Evolutionary conservation across 2,888 invertebrate species (phyloP).

Genomic region (Portevinia maculata): DNA sequence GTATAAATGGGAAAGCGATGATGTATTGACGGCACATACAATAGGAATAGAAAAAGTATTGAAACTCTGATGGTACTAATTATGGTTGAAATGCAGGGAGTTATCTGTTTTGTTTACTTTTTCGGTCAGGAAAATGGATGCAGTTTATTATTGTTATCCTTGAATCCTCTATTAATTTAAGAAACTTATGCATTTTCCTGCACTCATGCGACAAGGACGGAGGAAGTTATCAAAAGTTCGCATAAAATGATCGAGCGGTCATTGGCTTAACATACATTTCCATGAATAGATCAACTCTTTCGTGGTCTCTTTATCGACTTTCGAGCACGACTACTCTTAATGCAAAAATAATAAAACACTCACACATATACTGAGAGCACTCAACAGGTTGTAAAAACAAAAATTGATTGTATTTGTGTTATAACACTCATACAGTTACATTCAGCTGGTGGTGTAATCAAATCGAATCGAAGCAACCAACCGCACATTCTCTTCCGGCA

Average conservation of each 20-base stretch:
- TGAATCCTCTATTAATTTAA: neutral
- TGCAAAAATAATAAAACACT: neutral
- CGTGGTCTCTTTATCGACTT: conserved; percentile 30
- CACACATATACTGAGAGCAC: conserved; percentile 11
- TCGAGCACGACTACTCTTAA: conserved; percentile 22
- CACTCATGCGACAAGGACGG: neutral
- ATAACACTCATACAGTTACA: conserved; percentile 56
- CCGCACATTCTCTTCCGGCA: conserved; percentile 74
- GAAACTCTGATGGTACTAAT: too few relatives aligned
- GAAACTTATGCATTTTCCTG: neutral
- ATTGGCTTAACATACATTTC: conserved; percentile 83
- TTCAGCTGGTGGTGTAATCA: conserved; percentile 55
- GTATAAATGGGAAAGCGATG: conserved; percentile 60
- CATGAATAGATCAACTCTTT: conserved; percentile 41
- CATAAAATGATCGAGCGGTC: conserved; percentile 78
- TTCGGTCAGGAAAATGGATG: too few relatives aligned
- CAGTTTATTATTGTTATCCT: too few relatives aligned
- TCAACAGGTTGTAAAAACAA: conserved; percentile 51
- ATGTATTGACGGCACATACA: conserved; percentile 23
- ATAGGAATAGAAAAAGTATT: too few relatives aligned
- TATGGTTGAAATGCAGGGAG: too few relatives aligned
- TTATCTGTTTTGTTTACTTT: too few relatives aligned
- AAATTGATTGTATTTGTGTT: conserved; percentile 50
- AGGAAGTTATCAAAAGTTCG: neutral
- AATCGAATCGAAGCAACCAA: conserved; percentile 63